phyloP scores from a whole-genome alignment of 2,888 invertebrate genomes.

The Cephus pulcher region DNA sequence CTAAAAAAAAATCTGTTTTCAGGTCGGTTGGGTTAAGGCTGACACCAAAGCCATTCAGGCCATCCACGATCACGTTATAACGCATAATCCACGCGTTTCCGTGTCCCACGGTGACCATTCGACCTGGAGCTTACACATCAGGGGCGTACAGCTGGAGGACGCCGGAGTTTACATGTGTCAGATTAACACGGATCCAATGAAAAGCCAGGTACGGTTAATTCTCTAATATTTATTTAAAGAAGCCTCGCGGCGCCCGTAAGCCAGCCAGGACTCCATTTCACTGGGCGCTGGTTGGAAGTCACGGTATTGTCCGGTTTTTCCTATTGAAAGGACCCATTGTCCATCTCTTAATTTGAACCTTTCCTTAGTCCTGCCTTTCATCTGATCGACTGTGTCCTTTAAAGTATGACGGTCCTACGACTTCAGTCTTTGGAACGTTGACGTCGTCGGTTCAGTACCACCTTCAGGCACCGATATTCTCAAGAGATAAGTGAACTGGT shows the following conservation, averaged over 20 bases:
- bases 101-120: conserved; percentile 88
- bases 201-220: conserved; percentile 79
- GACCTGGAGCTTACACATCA: conserved; percentile 92
- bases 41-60: conserved; percentile 94
- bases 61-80: conserved; percentile 92
- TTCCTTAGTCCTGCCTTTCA: background rate
- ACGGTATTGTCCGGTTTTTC: background rate
- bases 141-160: conserved; percentile 87
- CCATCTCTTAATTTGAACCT: background rate
- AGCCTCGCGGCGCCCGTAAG: background rate
- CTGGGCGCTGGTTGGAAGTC: background rate
- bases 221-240: background rate
- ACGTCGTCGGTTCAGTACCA: background rate
- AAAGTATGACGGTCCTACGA: background rate
- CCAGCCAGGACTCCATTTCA: background rate
- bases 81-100: conserved; percentile 87
- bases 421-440: background rate
- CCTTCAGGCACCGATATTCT: background rate
- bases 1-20: conserved; percentile 41
- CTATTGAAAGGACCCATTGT: background rate
- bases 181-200: conserved; percentile 95
- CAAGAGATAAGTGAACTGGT: background rate
- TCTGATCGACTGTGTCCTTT: background rate
- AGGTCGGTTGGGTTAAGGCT: conserved; percentile 95
- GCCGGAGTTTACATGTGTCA: conserved; percentile 94